Evolutionary conservation across 2,888 invertebrate species (phyloP).

Genomic region (Philonicus albiceps): DNA sequence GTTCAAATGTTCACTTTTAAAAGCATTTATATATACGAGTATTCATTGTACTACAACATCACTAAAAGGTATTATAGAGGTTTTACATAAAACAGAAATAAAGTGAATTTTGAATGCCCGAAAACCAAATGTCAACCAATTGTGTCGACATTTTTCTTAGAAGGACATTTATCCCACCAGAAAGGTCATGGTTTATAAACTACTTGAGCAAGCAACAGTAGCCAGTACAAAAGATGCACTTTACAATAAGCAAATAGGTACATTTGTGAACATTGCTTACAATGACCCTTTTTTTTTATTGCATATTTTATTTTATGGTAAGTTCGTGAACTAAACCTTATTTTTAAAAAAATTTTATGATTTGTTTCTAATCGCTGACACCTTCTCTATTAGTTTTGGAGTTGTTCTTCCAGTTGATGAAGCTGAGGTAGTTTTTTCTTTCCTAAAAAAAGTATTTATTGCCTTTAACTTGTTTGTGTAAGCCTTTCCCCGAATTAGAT

Average conservation of each 20-base stretch:
- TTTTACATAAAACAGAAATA: background rate
- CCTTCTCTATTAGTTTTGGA: background rate
- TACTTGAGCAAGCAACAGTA: background rate
- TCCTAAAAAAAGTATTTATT: no score
- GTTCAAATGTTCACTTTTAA: background rate
- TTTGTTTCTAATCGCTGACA: background rate
- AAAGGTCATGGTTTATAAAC: background rate
- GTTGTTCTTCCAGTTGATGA: background rate
- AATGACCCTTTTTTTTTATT: background rate
- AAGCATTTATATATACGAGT: background rate
- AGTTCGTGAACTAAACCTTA: background rate
- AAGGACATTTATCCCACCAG: background rate
- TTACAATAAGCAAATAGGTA: background rate
- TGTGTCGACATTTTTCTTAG: background rate
- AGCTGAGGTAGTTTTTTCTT: no score
- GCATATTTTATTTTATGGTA: background rate
- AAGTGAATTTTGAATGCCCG: background rate
- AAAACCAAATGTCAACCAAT: background rate
- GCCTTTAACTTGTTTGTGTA: no score
- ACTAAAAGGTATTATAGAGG: no score
- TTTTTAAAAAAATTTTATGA: background rate
- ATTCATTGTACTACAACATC: background rate
- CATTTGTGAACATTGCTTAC: background rate
- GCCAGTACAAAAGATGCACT: background rate
- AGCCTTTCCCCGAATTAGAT: no score